phyloP scores from a whole-genome alignment of 2,888 invertebrate species.

The Lasioglossum leucozonium region DNA sequence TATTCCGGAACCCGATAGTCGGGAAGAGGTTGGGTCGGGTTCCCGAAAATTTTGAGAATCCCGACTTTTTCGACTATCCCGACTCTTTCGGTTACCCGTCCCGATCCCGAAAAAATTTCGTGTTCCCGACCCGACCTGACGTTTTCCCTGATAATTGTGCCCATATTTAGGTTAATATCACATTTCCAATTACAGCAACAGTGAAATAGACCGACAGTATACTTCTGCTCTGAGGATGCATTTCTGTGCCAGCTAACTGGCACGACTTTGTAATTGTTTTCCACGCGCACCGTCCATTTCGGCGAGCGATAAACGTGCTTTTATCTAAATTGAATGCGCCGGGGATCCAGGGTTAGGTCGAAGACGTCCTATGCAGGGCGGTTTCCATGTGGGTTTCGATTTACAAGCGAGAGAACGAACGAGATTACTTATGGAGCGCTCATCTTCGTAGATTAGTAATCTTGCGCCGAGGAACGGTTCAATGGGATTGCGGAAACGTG shows the following conservation, averaged over 20 bases:
- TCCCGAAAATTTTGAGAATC: no score
- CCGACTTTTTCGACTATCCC: no score
- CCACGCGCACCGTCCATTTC: background rate
- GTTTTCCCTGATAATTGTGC: no score
- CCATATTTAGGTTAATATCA: no score
- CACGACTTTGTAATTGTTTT: background rate
- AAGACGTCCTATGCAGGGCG: background rate
- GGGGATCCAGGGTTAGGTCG: background rate
- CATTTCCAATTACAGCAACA: no score
- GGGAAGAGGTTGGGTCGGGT: no score
- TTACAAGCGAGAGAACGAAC: background rate
- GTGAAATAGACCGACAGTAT: background rate
- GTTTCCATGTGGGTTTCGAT: background rate
- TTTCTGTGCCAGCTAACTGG: background rate
- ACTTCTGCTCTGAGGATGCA: background rate
- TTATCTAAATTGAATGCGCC: background rate
- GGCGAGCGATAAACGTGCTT: background rate
- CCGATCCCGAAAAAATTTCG: no score
- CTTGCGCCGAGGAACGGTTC: constrained; percentile 1
- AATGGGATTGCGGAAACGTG: constrained; percentile 16
- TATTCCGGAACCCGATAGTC: no score
- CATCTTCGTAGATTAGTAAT: constrained; percentile 17
- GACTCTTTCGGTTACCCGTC: no score
- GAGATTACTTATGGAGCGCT: constrained; percentile 2
- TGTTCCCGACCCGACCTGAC: no score